phyloP scores from a whole-genome alignment of 2,888 invertebrate genomes.

The Teinopalpus imperialis region DNA sequence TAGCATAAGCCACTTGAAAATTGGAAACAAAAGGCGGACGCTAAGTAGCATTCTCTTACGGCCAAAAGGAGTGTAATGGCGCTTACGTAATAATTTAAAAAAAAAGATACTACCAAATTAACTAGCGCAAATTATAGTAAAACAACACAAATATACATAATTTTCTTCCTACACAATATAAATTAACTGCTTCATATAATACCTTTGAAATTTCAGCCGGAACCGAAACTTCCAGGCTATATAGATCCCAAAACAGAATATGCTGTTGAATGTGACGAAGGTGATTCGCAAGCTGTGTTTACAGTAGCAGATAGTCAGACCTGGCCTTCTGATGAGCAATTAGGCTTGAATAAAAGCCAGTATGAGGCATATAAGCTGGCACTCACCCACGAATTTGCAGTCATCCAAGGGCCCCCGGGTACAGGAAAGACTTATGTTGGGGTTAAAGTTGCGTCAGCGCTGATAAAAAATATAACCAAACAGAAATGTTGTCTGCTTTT shows the following conservation, averaged over 20 bases:
- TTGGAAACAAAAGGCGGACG: no score
- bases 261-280: slow-evolving; percentile 19
- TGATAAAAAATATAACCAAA: slow-evolving; percentile 80
- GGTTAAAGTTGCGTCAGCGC: slow-evolving; percentile 84
- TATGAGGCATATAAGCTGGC: slow-evolving; percentile 84
- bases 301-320: slow-evolving; percentile 43
- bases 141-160: no score
- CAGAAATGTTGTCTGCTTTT: slow-evolving; percentile 82
- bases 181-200: no score
- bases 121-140: no score
- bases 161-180: no score
- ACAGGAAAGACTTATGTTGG: slow-evolving; percentile 93
- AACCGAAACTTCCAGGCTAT: slow-evolving; percentile 46
- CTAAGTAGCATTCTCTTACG: no score
- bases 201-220: slow-evolving; percentile 42
- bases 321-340: slow-evolving; percentile 70
- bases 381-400: slow-evolving; percentile 85
- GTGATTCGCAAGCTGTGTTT: no score
- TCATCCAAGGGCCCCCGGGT: slow-evolving; percentile 94
- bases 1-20: neutral
- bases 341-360: slow-evolving; percentile 85
- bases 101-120: no score
- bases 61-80: no score
- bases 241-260: slow-evolving; percentile 33
- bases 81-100: no score